These are phyloP conservation scores for Dinoponera quadriceps DNA, from an alignment of 1,140 invertebrate species.

Conservation along the genomic window DNA sequence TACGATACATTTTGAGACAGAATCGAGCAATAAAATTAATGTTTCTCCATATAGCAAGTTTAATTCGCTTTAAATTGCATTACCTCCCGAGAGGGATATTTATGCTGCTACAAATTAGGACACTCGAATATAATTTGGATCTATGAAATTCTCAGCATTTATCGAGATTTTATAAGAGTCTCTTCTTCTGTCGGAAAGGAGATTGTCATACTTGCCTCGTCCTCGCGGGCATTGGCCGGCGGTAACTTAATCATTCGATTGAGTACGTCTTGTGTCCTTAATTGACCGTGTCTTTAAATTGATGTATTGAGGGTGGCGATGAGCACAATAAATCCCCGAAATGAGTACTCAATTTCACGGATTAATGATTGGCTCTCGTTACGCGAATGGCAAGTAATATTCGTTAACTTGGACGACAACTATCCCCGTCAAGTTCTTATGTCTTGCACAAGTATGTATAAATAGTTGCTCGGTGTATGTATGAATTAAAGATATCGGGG, in stretches of 20 bases:
- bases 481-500: constrained; percentile 6
- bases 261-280: not conserved
- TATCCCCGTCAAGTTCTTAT: not conserved
- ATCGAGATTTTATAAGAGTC: constrained; percentile 13
- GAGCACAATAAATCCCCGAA: not conserved
- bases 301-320: not conserved
- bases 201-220: not conserved
- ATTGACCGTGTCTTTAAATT: not conserved
- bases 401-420: not conserved
- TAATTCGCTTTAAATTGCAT: not conserved
- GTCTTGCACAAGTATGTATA: constrained; percentile 9
- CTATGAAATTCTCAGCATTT: not conserved
- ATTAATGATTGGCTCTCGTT: not conserved
- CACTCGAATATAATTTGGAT: constrained; percentile 3
- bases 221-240: not conserved
- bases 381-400: not conserved
- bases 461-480: not conserved
- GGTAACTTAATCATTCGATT: not conserved
- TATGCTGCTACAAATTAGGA: not conserved
- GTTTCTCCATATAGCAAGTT: not conserved
- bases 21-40: not conserved
- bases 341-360: not conserved
- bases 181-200: not conserved
- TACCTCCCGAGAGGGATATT: not conserved
- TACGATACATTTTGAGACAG: not conserved